phyloP scores from a whole-genome alignment of 64 coral and sea anemone species.

The Actinia equina region DNA sequence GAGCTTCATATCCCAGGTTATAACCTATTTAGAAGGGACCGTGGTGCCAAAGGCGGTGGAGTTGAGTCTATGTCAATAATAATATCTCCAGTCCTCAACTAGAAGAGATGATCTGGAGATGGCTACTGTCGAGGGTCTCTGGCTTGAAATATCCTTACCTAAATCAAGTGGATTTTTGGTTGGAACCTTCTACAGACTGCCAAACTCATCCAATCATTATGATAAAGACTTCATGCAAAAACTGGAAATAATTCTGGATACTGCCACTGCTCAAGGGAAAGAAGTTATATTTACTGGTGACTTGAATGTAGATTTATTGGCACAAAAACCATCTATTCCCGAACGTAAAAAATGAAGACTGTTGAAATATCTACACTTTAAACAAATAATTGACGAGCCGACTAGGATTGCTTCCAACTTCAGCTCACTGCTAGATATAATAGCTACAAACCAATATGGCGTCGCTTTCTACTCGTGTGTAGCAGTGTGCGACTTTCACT shows the following conservation, averaged over 20 bases:
- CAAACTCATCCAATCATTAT: slow-evolving; percentile 29
- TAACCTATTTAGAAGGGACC: not conserved
- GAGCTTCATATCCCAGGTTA: not conserved
- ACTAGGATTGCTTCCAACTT: too few relatives aligned
- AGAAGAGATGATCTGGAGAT: not conserved
- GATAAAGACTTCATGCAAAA: slow-evolving; percentile 44
- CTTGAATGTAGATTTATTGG: slow-evolving; percentile 13
- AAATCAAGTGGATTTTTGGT: slow-evolving; percentile 53
- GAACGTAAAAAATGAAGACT: slow-evolving; percentile 50
- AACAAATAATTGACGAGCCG: too few relatives aligned
- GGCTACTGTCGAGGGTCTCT: slow-evolving; percentile 18
- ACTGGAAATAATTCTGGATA: slow-evolving; percentile 20
- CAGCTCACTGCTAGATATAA: too few relatives aligned
- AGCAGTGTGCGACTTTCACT: too few relatives aligned
- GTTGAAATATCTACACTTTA: too few relatives aligned
- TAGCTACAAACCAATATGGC: too few relatives aligned
- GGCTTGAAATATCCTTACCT: slow-evolving; percentile 37
- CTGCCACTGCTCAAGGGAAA: slow-evolving; percentile 5
- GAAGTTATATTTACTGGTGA: slow-evolving; percentile 18
- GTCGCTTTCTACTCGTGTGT: too few relatives aligned
- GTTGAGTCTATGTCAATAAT: slow-evolving; percentile 25
- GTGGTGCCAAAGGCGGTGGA: slow-evolving; percentile 22
- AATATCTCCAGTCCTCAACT: not conserved
- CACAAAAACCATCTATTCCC: not conserved
- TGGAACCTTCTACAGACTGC: slow-evolving; percentile 45